A percentile compares a stretch with the other conserved stretches of the same genome.
phyloP scores from a whole-genome alignment of 1,140 invertebrate genomes.

The Hydropsyche tenuis region DNA sequence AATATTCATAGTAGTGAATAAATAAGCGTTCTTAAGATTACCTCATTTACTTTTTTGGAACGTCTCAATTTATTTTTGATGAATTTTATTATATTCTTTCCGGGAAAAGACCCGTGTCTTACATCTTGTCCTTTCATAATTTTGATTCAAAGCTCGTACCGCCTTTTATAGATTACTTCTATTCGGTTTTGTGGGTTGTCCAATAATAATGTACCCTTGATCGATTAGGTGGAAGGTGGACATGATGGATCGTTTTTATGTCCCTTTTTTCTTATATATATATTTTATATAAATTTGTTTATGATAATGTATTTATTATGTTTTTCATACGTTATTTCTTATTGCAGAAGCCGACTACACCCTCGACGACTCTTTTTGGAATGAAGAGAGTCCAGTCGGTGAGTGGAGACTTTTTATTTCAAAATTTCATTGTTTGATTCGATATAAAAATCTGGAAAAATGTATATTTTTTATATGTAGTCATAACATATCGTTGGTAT shows the following conservation, averaged over 20 bases:
- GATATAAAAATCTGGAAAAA: neutral
- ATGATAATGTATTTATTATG: neutral
- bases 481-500: neutral
- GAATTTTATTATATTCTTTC: neutral
- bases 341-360: slow-evolving; percentile 89
- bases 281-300: neutral
- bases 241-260: slow-evolving; percentile 18
- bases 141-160: slow-evolving; percentile 8
- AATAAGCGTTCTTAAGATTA: neutral
- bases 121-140: slow-evolving; percentile 25
- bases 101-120: neutral
- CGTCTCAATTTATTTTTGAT: neutral
- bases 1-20: too few relatives aligned
- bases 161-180: slow-evolving; percentile 16
- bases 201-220: slow-evolving; percentile 21
- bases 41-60: neutral
- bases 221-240: slow-evolving; percentile 26
- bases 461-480: neutral
- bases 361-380: slow-evolving; percentile 90
- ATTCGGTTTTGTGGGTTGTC: slow-evolving; percentile 3
- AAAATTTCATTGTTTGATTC: neutral
- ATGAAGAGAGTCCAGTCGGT: slow-evolving; percentile 87
- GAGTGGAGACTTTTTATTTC: too few relatives aligned
- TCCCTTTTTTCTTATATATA: neutral
- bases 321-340: neutral